Conservation (phyloP, 2,797 vertebrate species). For the Fringilla coelebs region DNA sequence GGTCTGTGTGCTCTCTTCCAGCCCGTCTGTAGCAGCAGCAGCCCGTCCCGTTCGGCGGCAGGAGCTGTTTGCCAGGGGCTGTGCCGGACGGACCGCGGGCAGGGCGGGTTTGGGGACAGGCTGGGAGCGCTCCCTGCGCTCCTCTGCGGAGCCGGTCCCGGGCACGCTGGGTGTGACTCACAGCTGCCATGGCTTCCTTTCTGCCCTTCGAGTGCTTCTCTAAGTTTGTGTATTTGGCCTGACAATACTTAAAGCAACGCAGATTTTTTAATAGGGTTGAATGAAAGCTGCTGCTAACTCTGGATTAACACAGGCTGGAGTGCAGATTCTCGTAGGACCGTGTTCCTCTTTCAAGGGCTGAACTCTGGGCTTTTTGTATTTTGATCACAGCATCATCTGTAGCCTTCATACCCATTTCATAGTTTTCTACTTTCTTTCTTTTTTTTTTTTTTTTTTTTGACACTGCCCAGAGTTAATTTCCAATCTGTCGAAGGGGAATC, state of each 20-base stretch:
- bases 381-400: neutral
- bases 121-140: neutral
- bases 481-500: neutral
- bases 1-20: neutral
- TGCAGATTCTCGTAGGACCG: neutral
- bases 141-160: rapidly evolving
- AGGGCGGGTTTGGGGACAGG: neutral
- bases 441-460: too few relatives aligned
- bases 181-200: rapidly evolving
- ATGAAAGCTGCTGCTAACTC: neutral
- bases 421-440: neutral
- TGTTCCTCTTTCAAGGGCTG: neutral
- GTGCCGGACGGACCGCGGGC: rapidly evolving
- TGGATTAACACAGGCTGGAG: neutral
- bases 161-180: neutral
- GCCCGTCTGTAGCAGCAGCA: rapidly evolving
- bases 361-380: neutral
- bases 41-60: rapidly evolving
- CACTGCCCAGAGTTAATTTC: neutral
- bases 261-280: neutral
- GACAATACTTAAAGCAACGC: neutral
- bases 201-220: neutral
- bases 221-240: neutral
- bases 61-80: neutral
- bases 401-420: neutral